Base-by-base conservation (phyloP, 2,888 invertebrate species). In the Ethmia dodecea region DNA sequence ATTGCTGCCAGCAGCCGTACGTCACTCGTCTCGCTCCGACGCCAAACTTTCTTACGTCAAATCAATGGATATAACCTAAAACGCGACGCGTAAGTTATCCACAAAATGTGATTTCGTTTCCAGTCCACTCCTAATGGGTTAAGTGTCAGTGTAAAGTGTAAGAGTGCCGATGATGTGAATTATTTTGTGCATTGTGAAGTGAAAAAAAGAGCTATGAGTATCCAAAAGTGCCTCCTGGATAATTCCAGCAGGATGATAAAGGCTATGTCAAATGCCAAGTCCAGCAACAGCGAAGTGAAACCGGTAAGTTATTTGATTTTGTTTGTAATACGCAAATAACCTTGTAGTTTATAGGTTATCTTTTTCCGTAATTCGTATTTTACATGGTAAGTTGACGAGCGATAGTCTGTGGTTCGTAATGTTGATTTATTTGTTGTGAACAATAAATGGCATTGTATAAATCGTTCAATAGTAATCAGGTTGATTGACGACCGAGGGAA, bases 11-110 rank as follows among this genome's bases (percentile, higher is more conserved):
- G 58, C 71, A 78, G 80, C 78, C 63, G 62, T 52, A 65, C 68
- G 75, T 68, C 39, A 45, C 10, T 11, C 44, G 54, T 48, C 47
- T 41, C 24, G 13, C 13, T 14, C 9, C 13, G 18, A 4, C 36
- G 16, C 28, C 63, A 84, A 86, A 86, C 83, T 84, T 86, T 86
- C 66, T 83, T 84, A 84, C 83, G 81, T 79, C 78, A 78, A 78
- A 77, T 79, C 80, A 79, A 84, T 86, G 86, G 86, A 84, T 86
- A 84, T 84, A 86, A 86, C 86, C 83, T 86, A 86, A 84, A 65
- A 68, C 52, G 53, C 29, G 31, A 14, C 60, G 45, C 44, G 51
- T 47, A 45, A 47, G 32, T 40, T 45, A 47, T 50, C 50, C 10
- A 10, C 26, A 26, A 61, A 71, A 81, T 83, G 83, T 80, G 70